phyloP scores from a whole-genome alignment of 2,797 vertebrate species.

The Staurois parvus region DNA sequence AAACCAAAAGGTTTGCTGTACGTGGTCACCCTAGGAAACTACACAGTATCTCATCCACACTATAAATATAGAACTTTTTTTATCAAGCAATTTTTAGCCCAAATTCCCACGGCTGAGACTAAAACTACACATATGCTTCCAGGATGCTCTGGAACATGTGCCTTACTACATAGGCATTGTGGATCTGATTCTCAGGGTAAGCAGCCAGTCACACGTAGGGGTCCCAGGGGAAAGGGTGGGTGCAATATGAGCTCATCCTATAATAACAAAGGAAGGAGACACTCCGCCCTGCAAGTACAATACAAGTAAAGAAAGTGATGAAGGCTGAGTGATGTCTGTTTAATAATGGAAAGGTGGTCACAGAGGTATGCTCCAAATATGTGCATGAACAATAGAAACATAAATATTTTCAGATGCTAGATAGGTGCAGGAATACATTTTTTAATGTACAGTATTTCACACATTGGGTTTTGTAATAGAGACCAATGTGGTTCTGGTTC shows the following conservation, averaged over 20 bases:
- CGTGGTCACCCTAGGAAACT: too few species aligned
- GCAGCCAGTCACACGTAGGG: not conserved
- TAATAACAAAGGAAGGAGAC: slow-evolving; percentile 56
- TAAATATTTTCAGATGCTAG: too few species aligned
- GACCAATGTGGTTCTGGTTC: too few species aligned
- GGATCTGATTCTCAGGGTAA: slow-evolving; percentile 4
- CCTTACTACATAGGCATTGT: not conserved
- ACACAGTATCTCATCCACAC: too few species aligned
- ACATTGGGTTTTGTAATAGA: too few species aligned
- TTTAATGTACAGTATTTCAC: too few species aligned
- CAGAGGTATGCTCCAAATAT: not conserved
- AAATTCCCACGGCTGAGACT: not conserved
- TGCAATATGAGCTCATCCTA: slow-evolving; percentile 53
- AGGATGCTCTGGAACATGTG: not conserved
- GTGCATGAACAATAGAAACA: too few species aligned
- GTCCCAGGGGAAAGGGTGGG: slow-evolving; percentile 55
- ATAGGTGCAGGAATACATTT: too few species aligned
- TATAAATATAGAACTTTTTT: too few species aligned
- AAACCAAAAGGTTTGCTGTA: too few species aligned
- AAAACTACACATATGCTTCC: slow-evolving; percentile 3
- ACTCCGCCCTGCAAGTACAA: slow-evolving; percentile 39
- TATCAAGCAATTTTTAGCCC: too few species aligned
- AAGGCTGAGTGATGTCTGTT: not conserved
- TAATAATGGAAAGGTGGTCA: not conserved
- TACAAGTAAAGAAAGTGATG: not conserved